phyloP scores from a whole-genome alignment of 2,797 vertebrate species.

The Pitangus sulphuratus region DNA sequence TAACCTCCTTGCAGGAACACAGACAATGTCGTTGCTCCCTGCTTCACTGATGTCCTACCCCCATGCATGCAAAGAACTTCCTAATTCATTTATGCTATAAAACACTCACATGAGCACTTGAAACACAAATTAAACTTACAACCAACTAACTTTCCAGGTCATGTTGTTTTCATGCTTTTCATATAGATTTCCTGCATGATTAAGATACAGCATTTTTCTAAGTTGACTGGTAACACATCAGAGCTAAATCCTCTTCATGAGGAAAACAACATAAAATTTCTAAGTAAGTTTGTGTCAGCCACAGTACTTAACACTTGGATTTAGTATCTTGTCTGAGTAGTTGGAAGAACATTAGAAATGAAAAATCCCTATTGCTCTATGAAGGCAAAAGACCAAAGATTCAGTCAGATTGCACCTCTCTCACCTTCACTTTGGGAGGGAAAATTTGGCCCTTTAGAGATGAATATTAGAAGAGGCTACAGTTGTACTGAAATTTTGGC shows the following conservation, averaged over 20 bases:
- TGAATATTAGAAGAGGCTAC: background rate
- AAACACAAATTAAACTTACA: background rate
- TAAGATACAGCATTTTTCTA: background rate
- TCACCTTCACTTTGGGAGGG: background rate
- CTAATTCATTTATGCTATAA: background rate
- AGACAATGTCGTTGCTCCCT: background rate
- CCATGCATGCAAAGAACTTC: background rate
- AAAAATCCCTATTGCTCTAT: background rate
- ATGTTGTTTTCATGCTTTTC: background rate
- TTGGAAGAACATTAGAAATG: background rate
- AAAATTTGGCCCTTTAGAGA: background rate
- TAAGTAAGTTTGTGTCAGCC: background rate
- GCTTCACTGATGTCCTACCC: background rate
- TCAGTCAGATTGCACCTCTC: background rate
- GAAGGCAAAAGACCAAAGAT: background rate
- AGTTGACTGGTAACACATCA: background rate
- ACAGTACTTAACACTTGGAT: background rate
- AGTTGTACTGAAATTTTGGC: fast-evolving
- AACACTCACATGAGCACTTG: background rate
- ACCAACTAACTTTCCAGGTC: background rate
- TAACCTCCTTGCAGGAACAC: background rate
- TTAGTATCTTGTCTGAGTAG: background rate
- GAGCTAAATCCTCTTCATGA: background rate
- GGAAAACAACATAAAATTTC: background rate
- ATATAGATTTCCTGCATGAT: background rate